Base-by-base conservation (phyloP, 1,140 invertebrate genomes). In the Hyles euphorbiae region DNA sequence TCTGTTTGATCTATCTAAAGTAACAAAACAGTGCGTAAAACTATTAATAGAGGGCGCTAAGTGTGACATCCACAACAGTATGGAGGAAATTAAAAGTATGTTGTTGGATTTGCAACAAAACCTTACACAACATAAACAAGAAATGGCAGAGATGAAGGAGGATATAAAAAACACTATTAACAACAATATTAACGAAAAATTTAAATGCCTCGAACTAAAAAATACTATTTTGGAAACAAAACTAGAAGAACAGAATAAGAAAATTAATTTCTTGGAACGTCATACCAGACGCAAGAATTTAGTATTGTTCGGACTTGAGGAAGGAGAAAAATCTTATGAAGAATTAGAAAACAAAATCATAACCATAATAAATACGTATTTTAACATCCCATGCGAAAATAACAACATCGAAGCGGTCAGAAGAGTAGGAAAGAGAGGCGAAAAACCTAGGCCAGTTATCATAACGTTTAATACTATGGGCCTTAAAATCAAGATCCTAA, bases 81-180 rank as follows among this genome's bases (percentile, higher is more conserved):
- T 73, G 68, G 71, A 73, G 2, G 65, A 68, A 61, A 56, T 73
- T 43, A 74, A 70, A 61, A 58, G 62, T 49, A 60, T 73, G 53
- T 53, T 74, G 56, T 5, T 65, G 12, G 57, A 10, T 7, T 68
- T 72, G 60, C 60, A 72, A 44, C 50, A 68, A 53, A 66, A 70
- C 44, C 63, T 70, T n/a, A 65, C 59, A 8, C 67, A 70, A 46
- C 65, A 70, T 62, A 70, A 70, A 64, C 52, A 64, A 65, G 63
- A 75, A 12, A 72, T 75, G 67, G 3, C 63, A 47, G 61, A 72
- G 3, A 75, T 72, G 65, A 70, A 72, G 60, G 63, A 68, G 48
- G 65, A 72, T 40, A 76, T 70, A 36, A 76, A 72, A 60, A 34
- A 33, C 36, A 63, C 73, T 54, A 70, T 76, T 45, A 72, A 57